phyloP scores from a whole-genome alignment of 2,888 invertebrate genomes.

The Oscheius sp. region DNA sequence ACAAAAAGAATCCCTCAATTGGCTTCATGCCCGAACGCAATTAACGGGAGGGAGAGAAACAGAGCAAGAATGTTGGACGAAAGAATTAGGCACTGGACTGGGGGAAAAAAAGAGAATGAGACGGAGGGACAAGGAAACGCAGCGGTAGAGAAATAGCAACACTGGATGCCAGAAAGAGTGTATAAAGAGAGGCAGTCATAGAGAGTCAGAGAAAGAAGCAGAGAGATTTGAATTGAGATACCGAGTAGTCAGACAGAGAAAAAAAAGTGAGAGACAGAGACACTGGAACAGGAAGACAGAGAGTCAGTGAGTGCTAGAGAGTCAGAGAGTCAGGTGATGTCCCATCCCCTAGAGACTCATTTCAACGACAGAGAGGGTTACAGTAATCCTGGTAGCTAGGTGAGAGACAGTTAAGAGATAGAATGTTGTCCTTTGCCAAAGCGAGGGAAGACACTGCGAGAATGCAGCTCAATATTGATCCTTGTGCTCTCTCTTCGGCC shows the following conservation, averaged over 20 bases:
- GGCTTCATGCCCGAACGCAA: background rate
- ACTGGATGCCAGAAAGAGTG: too few species aligned
- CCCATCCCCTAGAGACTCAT: too few species aligned
- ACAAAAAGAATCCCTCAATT: too few species aligned
- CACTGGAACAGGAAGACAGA: background rate
- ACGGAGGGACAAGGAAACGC: background rate
- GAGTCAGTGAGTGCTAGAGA: too few species aligned
- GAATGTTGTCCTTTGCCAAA: background rate
- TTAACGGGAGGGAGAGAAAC: background rate
- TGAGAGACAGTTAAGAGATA: background rate
- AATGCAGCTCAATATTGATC: slow-evolving; percentile 9
- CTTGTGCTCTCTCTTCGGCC: slow-evolving; percentile 27
- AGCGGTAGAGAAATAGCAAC: too few species aligned
- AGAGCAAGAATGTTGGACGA: background rate
- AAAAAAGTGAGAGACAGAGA: background rate
- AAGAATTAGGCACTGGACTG: background rate
- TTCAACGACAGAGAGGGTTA: too few species aligned
- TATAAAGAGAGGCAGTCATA: too few species aligned
- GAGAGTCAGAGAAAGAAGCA: too few species aligned
- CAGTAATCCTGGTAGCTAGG: background rate
- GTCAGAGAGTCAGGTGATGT: too few species aligned
- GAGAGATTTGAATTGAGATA: too few species aligned
- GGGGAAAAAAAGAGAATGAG: background rate
- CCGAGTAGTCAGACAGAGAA: too few species aligned
- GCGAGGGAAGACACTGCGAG: background rate